A percentile compares a stretch with the other conserved stretches of the same genome.
Evolutionary conservation across 2,113 vertebrate species (phyloP).

Genomic region (Hydrolagus affinis): DNA sequence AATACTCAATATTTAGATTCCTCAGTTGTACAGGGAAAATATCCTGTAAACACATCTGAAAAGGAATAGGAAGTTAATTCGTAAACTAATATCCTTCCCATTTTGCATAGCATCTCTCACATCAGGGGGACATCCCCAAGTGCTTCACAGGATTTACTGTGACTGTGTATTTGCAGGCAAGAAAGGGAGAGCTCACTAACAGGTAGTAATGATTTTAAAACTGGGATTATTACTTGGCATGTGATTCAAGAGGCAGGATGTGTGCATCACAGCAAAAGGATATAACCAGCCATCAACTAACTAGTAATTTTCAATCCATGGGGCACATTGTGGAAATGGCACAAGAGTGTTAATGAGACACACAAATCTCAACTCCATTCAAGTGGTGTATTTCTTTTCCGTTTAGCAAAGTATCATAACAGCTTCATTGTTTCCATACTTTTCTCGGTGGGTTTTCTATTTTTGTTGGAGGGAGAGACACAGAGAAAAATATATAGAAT

Average conservation of each 20-base stretch:
- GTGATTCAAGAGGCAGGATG: constrained; percentile 12
- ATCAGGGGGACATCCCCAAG: no score
- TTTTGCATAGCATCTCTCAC: no score
- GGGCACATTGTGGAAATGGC: constrained; percentile 30
- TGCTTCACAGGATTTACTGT: no score
- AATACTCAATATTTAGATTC: no score
- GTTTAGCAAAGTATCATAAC: constrained; percentile 29
- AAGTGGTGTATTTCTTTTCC: constrained; percentile 9
- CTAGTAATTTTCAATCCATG: constrained; percentile 32
- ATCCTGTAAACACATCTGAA: no score
- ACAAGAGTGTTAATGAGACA: constrained; percentile 20
- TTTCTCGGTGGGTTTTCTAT: background rate
- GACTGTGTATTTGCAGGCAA: no score
- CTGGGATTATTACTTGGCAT: constrained; percentile 14
- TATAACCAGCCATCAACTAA: constrained; percentile 28
- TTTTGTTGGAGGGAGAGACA: background rate
- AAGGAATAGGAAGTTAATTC: no score
- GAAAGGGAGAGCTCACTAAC: background rate
- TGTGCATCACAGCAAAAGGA: constrained; percentile 12
- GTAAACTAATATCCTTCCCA: no score
- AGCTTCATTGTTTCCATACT: constrained; percentile 23
- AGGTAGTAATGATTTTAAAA: constrained; percentile 24
- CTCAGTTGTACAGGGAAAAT: no score
- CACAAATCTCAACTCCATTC: constrained; percentile 8
- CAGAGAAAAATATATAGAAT: background rate